Conservation (phyloP, 2,113 vertebrate species). For the Ibidorhyncha struthersii region DNA sequence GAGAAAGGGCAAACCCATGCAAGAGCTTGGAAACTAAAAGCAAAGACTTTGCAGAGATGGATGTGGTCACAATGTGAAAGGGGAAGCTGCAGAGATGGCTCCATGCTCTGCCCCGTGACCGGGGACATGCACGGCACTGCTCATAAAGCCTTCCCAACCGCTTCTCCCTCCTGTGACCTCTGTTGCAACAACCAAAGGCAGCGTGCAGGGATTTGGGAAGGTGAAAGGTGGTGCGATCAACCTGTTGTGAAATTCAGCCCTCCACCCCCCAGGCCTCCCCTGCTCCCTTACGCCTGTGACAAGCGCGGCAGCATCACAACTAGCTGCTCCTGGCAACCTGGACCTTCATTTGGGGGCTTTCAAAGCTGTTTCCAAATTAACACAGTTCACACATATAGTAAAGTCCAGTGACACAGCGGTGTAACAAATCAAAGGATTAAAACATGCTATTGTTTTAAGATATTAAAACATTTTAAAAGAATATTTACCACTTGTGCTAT, state of each 20-base stretch:
- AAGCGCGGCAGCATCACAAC: neutral
- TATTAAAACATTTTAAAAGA: neutral
- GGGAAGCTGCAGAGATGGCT: neutral
- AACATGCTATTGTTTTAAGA: neutral
- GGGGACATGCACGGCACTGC: neutral
- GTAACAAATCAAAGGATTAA: neutral
- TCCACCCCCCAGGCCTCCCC: neutral
- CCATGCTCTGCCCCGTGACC: fast-evolving
- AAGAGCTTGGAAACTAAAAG: neutral
- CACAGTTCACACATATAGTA: neutral
- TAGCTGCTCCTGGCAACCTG: neutral
- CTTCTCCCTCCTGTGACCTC: neutral
- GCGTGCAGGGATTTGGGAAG: fast-evolving
- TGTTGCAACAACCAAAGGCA: neutral
- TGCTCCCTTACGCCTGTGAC: fast-evolving
- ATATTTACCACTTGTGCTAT: neutral
- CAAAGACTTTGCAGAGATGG: neutral
- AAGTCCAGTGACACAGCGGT: neutral
- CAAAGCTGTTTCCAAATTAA: neutral
- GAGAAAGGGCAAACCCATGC: neutral
- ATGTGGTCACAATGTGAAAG: neutral
- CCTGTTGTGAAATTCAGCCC: neutral
- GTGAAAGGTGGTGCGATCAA: neutral
- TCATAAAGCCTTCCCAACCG: neutral
- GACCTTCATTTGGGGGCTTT: neutral